These are phyloP conservation scores for Scomberomorus guttatus DNA, from an alignment of 2,797 vertebrate species.

Conservation along the genomic window DNA sequence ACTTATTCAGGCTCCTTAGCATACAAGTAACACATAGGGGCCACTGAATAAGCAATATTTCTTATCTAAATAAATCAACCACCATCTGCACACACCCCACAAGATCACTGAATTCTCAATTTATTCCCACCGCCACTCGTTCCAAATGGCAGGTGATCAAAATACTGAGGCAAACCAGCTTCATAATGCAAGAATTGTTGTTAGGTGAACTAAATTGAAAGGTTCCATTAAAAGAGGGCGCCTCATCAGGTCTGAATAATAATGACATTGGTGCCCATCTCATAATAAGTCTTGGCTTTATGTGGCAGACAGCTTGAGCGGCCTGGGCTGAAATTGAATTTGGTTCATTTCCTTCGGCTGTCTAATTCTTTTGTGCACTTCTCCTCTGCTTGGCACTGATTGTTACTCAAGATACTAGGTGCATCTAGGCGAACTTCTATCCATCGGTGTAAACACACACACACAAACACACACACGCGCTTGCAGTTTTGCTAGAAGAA, in stretches of 20 bases:
- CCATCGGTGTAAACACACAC: slow-evolving; percentile 48
- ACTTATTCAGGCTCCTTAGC: slow-evolving; percentile 69
- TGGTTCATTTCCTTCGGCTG: slow-evolving; percentile 81
- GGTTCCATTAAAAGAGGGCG: slow-evolving; percentile 74
- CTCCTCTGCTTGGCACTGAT: slow-evolving; percentile 80
- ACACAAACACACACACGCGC: slow-evolving; percentile 69
- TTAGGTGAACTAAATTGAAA: slow-evolving; percentile 78
- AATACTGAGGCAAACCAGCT: slow-evolving; percentile 62
- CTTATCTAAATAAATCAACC: slow-evolving; percentile 77
- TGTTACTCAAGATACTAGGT: slow-evolving; percentile 77
- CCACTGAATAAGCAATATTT: slow-evolving; percentile 66
- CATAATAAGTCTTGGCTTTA: slow-evolving; percentile 78
- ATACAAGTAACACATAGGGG: slow-evolving; percentile 62
- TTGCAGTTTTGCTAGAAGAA: slow-evolving; percentile 27
- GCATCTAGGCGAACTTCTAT: slow-evolving; percentile 76
- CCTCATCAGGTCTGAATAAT: slow-evolving; percentile 82
- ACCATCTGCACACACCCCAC: slow-evolving; percentile 44
- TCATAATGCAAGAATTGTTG: slow-evolving; percentile 68
- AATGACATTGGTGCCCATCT: slow-evolving; percentile 72
- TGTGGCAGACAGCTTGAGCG: slow-evolving; percentile 69
- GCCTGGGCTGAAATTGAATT: slow-evolving; percentile 80
- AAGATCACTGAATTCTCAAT: slow-evolving; percentile 58
- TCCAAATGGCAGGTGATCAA: slow-evolving; percentile 60
- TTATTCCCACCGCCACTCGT: slow-evolving; percentile 40
- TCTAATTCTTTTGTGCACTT: slow-evolving; percentile 81